Percentiles rank a stretch among this genome's conserved stretches.
Conservation (phyloP, 2,888 invertebrate genomes). For the Dryomyza anilis region DNA sequence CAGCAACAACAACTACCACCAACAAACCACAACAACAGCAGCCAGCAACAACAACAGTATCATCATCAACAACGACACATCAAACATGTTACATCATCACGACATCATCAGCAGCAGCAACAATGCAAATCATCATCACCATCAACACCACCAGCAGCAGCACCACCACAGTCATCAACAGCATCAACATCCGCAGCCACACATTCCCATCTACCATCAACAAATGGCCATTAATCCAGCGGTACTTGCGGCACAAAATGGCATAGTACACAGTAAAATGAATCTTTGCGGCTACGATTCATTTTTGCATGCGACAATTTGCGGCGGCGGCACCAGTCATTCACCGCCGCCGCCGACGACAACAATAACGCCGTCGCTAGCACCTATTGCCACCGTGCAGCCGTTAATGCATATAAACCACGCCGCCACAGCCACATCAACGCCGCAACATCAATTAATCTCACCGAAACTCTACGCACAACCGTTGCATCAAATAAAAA, state of each 20-base stretch:
- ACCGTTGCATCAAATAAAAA: slow-evolving; percentile 42
- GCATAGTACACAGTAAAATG: slow-evolving; percentile 50
- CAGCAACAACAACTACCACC: slow-evolving; percentile 57
- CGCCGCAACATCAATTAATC: slow-evolving; percentile 19
- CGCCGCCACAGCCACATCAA: slow-evolving; percentile 7
- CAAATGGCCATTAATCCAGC: slow-evolving; percentile 68
- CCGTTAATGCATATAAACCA: slow-evolving; percentile 49
- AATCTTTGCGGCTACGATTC: slow-evolving; percentile 66
- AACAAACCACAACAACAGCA: slow-evolving; percentile 46
- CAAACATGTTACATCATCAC: slow-evolving; percentile 61
- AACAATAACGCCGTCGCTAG: slow-evolving; percentile 26
- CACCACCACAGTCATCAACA: slow-evolving; percentile 37
- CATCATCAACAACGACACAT: slow-evolving; percentile 31
- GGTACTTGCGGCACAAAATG: slow-evolving; percentile 60
- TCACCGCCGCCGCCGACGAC: slow-evolving; percentile 46
- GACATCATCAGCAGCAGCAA: slow-evolving; percentile 62
- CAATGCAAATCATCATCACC: slow-evolving; percentile 36
- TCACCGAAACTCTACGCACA: slow-evolving; percentile 36
- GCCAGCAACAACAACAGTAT: slow-evolving; percentile 46
- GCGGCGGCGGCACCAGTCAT: slow-evolving; percentile 55
- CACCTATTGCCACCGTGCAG: slow-evolving; percentile 55
- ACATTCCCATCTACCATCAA: slow-evolving; percentile 67
- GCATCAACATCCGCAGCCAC: slow-evolving; percentile 55
- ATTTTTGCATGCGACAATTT: slow-evolving; percentile 69
- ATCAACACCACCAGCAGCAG: slow-evolving; percentile 41